Evolutionary conservation across 2,113 vertebrate species (phyloP).

Genomic region (Cichladusa arquata): DNA sequence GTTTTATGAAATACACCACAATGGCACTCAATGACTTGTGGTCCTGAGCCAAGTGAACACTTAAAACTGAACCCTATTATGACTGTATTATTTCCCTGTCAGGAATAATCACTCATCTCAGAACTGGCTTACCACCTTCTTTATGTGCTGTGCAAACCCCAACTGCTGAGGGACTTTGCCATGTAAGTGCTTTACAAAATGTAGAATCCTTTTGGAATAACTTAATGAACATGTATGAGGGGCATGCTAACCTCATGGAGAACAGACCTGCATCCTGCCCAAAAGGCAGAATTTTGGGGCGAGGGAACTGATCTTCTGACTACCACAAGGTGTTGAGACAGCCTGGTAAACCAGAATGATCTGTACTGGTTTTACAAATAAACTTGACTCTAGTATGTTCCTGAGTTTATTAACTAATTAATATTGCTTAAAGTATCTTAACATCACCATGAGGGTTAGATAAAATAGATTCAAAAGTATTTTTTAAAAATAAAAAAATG

Average conservation of each 20-base stretch:
- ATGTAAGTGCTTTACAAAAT: constrained; percentile 44
- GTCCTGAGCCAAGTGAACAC: background rate
- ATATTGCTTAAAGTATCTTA: background rate
- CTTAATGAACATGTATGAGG: background rate
- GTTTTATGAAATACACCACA: constrained; percentile 3
- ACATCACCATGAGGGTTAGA: background rate
- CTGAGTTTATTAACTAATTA: background rate
- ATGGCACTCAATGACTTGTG: background rate
- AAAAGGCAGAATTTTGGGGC: background rate
- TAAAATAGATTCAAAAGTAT: background rate
- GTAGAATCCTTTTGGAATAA: background rate
- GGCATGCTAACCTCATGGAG: background rate
- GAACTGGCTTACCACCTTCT: background rate
- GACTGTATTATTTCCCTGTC: background rate
- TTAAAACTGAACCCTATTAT: background rate
- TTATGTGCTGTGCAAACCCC: background rate
- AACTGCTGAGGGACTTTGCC: background rate
- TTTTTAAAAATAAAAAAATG: background rate
- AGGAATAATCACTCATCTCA: background rate
- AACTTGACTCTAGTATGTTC: background rate
- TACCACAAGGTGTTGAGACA: background rate
- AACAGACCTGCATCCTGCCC: background rate
- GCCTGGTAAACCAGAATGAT: background rate
- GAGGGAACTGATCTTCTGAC: background rate
- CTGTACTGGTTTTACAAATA: background rate